These are phyloP conservation scores for Cephalopterus ornatus DNA, from an alignment of 2,113 vertebrate genomes.

Conservation along the genomic window DNA sequence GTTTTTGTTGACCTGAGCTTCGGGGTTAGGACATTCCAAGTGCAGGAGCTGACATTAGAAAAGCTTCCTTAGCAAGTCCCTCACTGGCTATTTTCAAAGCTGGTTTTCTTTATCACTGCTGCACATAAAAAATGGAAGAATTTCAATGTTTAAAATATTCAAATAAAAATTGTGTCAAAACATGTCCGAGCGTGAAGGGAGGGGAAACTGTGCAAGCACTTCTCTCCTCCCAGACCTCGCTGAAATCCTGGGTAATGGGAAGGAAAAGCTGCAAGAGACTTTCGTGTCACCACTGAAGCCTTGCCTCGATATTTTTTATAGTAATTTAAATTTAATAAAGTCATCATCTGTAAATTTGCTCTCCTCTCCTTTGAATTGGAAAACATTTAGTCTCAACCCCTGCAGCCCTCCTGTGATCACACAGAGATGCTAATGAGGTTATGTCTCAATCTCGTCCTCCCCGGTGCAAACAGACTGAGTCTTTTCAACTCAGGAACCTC, in stretches of 20 bases:
- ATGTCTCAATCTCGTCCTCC: conserved; percentile 28
- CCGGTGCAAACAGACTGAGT: not conserved
- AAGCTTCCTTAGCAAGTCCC: not conserved
- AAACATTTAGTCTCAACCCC: not conserved
- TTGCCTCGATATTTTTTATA: not conserved
- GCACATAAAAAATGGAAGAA: not conserved
- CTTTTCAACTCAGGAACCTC: not conserved
- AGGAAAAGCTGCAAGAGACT: not conserved
- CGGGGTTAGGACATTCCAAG: not conserved
- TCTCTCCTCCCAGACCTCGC: not conserved
- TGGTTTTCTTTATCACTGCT: not conserved
- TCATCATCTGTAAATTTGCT: conserved; percentile 36
- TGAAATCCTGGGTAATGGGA: not conserved
- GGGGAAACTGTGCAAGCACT: not conserved
- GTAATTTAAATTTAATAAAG: conserved; percentile 50
- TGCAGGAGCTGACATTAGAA: not conserved
- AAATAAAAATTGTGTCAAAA: not conserved
- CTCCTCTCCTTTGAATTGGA: conserved; percentile 44
- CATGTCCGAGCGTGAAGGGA: not conserved
- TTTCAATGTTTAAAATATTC: not conserved
- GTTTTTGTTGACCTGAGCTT: not conserved
- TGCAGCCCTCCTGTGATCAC: not conserved
- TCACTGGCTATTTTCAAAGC: not conserved
- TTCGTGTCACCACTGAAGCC: not conserved
- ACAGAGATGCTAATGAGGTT: conserved; percentile 20